Conservation (phyloP, 1,140 invertebrate genomes). For the Hyles euphorbiae region DNA sequence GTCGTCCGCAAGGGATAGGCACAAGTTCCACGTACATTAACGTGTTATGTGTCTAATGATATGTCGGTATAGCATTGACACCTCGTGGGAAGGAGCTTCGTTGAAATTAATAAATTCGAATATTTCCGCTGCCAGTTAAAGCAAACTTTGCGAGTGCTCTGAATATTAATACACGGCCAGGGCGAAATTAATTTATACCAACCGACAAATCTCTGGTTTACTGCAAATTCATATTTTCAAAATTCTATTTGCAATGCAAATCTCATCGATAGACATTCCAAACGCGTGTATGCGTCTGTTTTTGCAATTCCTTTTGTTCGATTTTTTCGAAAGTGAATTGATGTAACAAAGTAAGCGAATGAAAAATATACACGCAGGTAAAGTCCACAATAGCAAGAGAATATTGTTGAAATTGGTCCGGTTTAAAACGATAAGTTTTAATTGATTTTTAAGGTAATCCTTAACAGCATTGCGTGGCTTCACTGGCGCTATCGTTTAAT, state of each 20-base stretch:
- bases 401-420: too few relatives aligned
- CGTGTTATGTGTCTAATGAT: constrained; percentile 21
- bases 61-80: constrained; percentile 30
- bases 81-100: constrained; percentile 30
- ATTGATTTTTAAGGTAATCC: too few relatives aligned
- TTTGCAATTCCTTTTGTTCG: neutral
- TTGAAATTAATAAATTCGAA: constrained; percentile 60
- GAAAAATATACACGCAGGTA: too few relatives aligned
- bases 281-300: constrained; percentile 5
- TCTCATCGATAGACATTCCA: constrained; percentile 36
- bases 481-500: too few relatives aligned
- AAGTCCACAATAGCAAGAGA: too few relatives aligned
- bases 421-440: too few relatives aligned
- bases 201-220: constrained; percentile 48
- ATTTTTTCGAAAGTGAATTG: neutral
- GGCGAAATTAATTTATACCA: constrained; percentile 62
- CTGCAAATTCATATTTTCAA: constrained; percentile 49
- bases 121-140: constrained; percentile 50
- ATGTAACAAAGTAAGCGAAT: too few relatives aligned
- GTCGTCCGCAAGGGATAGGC: too few relatives aligned
- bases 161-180: constrained; percentile 65
- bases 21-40: too few relatives aligned
- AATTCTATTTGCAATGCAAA: constrained; percentile 47
- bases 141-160: constrained; percentile 58
- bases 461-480: too few relatives aligned